A percentile compares a stretch with the other conserved stretches of the same genome.
phyloP scores from a whole-genome alignment of 2,113 vertebrate genomes.

The Aldabrachelys gigantea region DNA sequence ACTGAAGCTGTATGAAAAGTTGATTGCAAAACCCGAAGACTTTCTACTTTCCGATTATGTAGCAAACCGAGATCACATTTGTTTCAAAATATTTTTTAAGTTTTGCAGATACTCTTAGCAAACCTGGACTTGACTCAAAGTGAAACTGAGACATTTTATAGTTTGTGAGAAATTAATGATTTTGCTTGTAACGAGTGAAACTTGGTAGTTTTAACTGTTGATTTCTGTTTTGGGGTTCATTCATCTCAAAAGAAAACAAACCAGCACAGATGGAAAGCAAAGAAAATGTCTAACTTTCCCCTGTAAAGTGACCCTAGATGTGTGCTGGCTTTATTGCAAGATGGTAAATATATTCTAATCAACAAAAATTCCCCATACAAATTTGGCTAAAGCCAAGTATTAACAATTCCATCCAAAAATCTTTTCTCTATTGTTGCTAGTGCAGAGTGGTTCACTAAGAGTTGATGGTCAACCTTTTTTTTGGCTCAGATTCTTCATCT shows the following conservation, averaged over 20 bases:
- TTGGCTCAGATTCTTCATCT: too few species aligned
- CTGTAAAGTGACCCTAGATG: too few species aligned
- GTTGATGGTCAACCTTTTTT: too few species aligned
- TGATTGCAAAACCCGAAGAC: too few species aligned
- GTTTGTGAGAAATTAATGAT: background rate
- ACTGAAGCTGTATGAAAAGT: too few species aligned
- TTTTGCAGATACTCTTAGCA: background rate
- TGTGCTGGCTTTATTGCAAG: background rate
- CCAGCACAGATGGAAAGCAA: too few species aligned
- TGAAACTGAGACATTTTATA: background rate
- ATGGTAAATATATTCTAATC: background rate
- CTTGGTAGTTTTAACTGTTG: too few species aligned
- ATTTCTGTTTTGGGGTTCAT: too few species aligned
- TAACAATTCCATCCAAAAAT: background rate
- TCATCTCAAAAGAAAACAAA: too few species aligned
- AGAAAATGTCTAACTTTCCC: too few species aligned
- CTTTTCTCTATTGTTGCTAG: background rate
- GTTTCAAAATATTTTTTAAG: background rate
- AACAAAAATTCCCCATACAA: background rate
- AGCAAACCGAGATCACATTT: background rate
- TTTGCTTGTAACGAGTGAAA: background rate
- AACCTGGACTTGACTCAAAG: background rate
- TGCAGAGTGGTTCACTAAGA: too few species aligned
- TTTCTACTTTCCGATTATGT: too few species aligned
- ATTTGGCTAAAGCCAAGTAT: background rate